Percentiles rank a stretch among this genome's conserved stretches.
phyloP scores from a whole-genome alignment of 1,140 invertebrate species.

The Spodoptera frugiperda region DNA sequence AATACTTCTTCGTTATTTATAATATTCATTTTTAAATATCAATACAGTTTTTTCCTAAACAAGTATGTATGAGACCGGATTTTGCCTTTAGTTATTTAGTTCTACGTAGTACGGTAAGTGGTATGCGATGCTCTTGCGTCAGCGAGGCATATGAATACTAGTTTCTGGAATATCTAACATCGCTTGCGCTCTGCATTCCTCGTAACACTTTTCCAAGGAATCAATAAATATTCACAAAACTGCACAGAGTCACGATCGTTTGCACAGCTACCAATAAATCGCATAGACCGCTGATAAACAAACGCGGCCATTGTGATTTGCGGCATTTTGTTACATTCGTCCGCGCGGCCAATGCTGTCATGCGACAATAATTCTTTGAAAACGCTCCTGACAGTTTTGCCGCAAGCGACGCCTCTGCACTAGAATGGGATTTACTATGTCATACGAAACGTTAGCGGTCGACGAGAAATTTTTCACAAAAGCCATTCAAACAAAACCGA shows the following conservation, averaged over 20 bases:
- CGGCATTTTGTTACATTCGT: slow-evolving; percentile 64
- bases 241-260: slow-evolving; percentile 56
- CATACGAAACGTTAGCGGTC: slow-evolving; percentile 57
- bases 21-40: too few relatives aligned
- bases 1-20: not conserved
- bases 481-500: slow-evolving; percentile 45
- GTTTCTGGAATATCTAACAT: not conserved
- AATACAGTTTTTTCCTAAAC: too few relatives aligned
- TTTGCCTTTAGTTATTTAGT: not conserved
- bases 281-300: slow-evolving; percentile 53
- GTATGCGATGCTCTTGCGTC: not conserved
- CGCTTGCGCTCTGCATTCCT: slow-evolving; percentile 1
- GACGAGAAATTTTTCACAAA: slow-evolving; percentile 51
- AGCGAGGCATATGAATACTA: not conserved
- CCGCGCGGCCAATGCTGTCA: slow-evolving; percentile 63
- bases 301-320: slow-evolving; percentile 61
- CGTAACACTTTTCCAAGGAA: slow-evolving; percentile 16
- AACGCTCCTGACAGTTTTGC: slow-evolving; percentile 68
- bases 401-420: slow-evolving; percentile 52
- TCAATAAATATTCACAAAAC: slow-evolving; percentile 56
- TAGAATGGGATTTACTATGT: slow-evolving; percentile 67
- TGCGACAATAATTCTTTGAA: slow-evolving; percentile 77
- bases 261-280: slow-evolving; percentile 58
- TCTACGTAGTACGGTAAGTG: not conserved
- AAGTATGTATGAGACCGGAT: too few relatives aligned